Base-by-base conservation (phyloP, 2,797 vertebrate genomes). In the Phyllotis vaccarum region DNA sequence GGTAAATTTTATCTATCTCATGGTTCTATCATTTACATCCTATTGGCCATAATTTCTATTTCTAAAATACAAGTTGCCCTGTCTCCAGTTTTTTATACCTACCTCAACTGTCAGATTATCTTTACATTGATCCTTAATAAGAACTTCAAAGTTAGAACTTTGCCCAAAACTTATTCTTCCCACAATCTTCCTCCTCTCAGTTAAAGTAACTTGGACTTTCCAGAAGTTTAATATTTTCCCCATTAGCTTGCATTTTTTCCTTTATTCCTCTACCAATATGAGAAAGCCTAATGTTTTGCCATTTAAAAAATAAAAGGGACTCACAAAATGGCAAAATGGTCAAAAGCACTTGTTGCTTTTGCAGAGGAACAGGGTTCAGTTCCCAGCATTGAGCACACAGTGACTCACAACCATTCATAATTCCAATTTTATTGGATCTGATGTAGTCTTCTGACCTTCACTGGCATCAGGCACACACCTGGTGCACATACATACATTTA, bases 161-260 rank as follows among this genome's bases (percentile, higher is more conserved):
- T 49, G 46, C 14, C 29, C 16, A 52, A 83, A 93, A 58, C 27
- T 24, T 87, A 68, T 24, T 93, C 76, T n/a, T 90, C 80, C 49
- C 29, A 17, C 17, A 80, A 21, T 87, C 64, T 85, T 80, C 43
- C 22, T 91, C 62, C 66, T 68, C 74, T 86, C 87, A 76, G 34
- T 92, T 75, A 90, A 43, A 34, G 37, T 7, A 92, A 81, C 37
- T 74, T 93, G 9, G 58, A 68, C n/a, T 29, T 92, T 80, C n/a
- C 56, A 76, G 75, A 60, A 9, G 24, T 82, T 14, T 40, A 60
- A 37, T 16, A 37, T 75, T 75, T 74, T 70, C 52, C 88, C 70
- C 46, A 54, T 34, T 79, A 79, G 49, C 76, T 79, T 76, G 40
- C 29, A 64, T 29, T 56, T 60, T 60, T 74, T 83, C 37, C 40